Base-by-base conservation (phyloP, 2,113 vertebrate species). In the Barbus barbus region DNA sequence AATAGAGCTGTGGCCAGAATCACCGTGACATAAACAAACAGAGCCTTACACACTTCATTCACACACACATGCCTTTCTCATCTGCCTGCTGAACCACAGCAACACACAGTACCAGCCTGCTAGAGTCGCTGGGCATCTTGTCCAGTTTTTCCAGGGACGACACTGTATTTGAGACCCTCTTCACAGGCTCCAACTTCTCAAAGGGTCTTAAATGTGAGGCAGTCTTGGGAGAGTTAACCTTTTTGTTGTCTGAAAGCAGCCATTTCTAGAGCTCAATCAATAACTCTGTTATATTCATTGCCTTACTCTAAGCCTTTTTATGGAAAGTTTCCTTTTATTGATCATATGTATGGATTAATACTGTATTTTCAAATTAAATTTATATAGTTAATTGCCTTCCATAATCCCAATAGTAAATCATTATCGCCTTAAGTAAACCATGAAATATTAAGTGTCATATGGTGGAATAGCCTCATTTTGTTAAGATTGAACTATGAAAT, bases 401-500 rank as follows among this genome's bases (percentile, higher is more conserved):
- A 36, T 36, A 33, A 28, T 48, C 14, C 46, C 18, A 28, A 56
- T 33, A 22, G 4, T 31, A 22, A 22, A 53, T 79, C 2, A 48
- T 1, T 26, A 20, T 79, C 2, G 26, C 78, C 60, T 81, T 67
- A 48, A 14, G 60, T 51, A 51, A 67, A 51, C 24, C 26, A 14
- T 81, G 28, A 51, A 67, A 16, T 2, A n/a, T 48, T 22, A 11
- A 67, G 26, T 72, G n/a, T 18, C 72, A 41, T 69, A 61, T 56
- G 24, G 4, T 38, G 14, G n/a, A 26, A 33, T n/a, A 33, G 22
- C 24, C 26, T 48, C 38, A 1, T 4, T 3, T 3, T 36, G 8
- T 48, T 61, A 71, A 51, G 61, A 16, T 73, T 31, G 60, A 79
- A 78, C 78, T 71, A 71, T 84, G 86, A 79, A 85, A 82, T 82